Evolutionary conservation across 2,797 vertebrate genomes (phyloP).

Genomic region (Erpetoichthys calabaricus): DNA sequence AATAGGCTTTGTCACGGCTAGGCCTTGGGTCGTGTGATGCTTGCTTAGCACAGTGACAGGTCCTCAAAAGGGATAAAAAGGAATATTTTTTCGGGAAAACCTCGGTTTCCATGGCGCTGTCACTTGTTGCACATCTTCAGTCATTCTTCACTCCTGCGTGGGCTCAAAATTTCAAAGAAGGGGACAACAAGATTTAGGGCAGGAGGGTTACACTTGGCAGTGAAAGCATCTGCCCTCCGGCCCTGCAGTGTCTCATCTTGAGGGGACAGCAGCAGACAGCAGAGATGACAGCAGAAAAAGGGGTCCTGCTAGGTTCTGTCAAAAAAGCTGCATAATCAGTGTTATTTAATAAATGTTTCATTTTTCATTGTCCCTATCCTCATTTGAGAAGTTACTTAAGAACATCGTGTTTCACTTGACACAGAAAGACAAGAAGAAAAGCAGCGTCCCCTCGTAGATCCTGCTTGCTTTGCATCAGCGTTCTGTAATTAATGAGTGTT

Average conservation of each 20-base stretch:
- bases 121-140: constrained; percentile 72
- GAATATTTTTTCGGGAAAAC: constrained; percentile 78
- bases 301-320: constrained; percentile 52
- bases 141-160: constrained; percentile 63
- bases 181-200: constrained; percentile 57
- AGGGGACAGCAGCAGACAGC: constrained; percentile 44
- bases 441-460: constrained; percentile 34
- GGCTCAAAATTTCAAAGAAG: constrained; percentile 63
- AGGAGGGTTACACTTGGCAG: constrained; percentile 45
- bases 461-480: constrained; percentile 38
- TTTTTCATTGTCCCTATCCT: constrained; percentile 42
- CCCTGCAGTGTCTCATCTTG: constrained; percentile 42
- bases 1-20: constrained; percentile 97
- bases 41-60: constrained; percentile 84
- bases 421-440: constrained; percentile 25
- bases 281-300: constrained; percentile 45
- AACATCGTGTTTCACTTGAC: constrained; percentile 17
- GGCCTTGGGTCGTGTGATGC: constrained; percentile 84
- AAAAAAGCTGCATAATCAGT: constrained; percentile 45
- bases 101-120: constrained; percentile 84
- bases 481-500: constrained; percentile 47
- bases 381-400: constrained; percentile 24
- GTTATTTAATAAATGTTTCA: constrained; percentile 51
- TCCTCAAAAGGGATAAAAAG: constrained; percentile 80
- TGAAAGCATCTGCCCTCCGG: constrained; percentile 63